Evolutionary conservation across 2,797 vertebrate species (phyloP).

Genomic region (Melanotaenia parkinsoni): DNA sequence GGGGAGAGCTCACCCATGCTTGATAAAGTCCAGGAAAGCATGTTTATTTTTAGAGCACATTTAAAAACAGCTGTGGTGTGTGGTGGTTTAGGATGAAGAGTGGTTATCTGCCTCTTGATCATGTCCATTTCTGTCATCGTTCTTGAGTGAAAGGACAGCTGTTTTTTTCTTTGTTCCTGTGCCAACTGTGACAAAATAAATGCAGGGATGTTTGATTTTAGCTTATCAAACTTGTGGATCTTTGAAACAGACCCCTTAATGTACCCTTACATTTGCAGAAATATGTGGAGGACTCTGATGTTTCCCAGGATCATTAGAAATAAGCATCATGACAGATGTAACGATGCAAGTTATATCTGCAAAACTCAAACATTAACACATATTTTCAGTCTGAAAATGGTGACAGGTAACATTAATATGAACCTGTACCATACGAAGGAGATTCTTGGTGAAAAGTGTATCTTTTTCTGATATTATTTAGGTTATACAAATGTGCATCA

Average conservation of each 20-base stretch:
- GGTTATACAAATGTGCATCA: too few relatives aligned
- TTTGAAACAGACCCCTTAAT: not conserved
- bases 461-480: too few relatives aligned
- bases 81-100: not conserved
- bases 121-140: not conserved
- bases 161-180: not conserved
- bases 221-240: not conserved
- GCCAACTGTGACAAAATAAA: not conserved
- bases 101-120: not conserved
- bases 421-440: too few relatives aligned
- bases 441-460: too few relatives aligned
- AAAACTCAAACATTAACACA: not conserved
- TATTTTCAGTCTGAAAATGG: not conserved
- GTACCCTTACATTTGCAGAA: not conserved
- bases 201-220: not conserved
- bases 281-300: not conserved
- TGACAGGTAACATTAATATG: too few relatives aligned
- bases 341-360: not conserved
- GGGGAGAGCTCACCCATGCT: conserved; percentile 4
- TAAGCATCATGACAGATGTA: not conserved
- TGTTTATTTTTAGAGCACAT: conserved; percentile 29
- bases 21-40: not conserved
- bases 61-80: not conserved
- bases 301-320: not conserved
- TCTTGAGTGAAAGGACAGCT: not conserved